Evolutionary conservation across 2,113 vertebrate genomes (phyloP).

Genomic region (Ptyas mucosa): DNA sequence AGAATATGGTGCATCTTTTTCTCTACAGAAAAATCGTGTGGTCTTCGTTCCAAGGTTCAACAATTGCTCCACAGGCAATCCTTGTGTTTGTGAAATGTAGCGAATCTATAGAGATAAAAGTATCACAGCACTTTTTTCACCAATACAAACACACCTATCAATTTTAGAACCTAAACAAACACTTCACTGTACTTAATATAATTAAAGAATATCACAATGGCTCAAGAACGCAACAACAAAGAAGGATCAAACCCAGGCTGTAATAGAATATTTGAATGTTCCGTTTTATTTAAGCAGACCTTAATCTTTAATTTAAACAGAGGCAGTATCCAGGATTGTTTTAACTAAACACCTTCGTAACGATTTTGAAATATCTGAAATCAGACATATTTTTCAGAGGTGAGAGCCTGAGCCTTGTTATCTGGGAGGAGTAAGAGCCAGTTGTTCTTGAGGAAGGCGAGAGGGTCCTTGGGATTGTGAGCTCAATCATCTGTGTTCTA

Average conservation of each 20-base stretch:
- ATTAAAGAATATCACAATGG: background rate
- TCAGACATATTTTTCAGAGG: background rate
- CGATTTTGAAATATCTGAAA: background rate
- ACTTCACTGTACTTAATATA: background rate
- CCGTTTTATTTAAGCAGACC: background rate
- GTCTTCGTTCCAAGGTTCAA: constrained; percentile 95
- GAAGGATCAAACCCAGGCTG: background rate
- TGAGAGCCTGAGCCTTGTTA: background rate
- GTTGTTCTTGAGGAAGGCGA: background rate
- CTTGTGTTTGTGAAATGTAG: constrained; percentile 99
- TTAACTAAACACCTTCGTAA: background rate
- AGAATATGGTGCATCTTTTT: constrained; percentile 86
- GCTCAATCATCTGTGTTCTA: background rate
- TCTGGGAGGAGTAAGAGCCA: background rate
- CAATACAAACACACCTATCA: background rate
- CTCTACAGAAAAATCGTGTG: constrained; percentile 82
- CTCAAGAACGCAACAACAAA: background rate
- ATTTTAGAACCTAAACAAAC: background rate
- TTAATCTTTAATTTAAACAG: background rate
- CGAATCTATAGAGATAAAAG: constrained; percentile 80
- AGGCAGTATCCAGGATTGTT: background rate
- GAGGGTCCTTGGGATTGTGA: background rate
- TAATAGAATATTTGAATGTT: background rate
- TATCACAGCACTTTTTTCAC: background rate
- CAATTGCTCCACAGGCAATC: constrained; percentile 89